Conservation (phyloP, 2,797 vertebrate genomes). For the Tragopan temminckii region DNA sequence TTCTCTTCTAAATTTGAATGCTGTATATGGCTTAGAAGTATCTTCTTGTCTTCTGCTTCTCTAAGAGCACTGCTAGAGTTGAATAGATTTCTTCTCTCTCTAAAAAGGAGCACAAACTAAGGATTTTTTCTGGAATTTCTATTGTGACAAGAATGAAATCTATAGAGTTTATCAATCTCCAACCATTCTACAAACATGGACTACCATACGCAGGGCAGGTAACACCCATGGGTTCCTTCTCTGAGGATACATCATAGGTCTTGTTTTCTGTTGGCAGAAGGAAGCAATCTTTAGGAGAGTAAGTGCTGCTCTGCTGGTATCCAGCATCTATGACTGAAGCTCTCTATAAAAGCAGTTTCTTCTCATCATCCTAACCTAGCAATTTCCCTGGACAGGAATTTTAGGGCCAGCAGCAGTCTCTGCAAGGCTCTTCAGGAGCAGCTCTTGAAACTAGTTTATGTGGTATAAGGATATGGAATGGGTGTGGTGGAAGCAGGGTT, state of each 20-base stretch:
- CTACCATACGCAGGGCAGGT: constrained; percentile 65
- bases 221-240: neutral
- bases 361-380: neutral
- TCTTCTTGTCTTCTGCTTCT: neutral
- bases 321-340: neutral
- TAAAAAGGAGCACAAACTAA: neutral
- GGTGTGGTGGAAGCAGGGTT: neutral
- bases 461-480: neutral
- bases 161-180: constrained; percentile 21
- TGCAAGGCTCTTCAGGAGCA: neutral
- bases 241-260: neutral
- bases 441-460: neutral
- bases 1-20: neutral
- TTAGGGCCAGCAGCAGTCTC: neutral
- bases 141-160: neutral
- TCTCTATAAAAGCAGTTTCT: neutral
- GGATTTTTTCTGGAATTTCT: accelerated
- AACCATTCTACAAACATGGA: constrained; percentile 57
- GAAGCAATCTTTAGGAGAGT: neutral
- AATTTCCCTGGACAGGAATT: neutral
- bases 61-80: neutral
- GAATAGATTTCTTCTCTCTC: constrained; percentile 13
- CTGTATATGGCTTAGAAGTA: neutral
- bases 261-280: neutral
- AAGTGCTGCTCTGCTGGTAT: neutral